A percentile compares a stretch with the other conserved stretches of the same genome.
Conservation (phyloP, 37 sponge, comb jelly and placozoan genomes). For the Beroe forskalii region DNA sequence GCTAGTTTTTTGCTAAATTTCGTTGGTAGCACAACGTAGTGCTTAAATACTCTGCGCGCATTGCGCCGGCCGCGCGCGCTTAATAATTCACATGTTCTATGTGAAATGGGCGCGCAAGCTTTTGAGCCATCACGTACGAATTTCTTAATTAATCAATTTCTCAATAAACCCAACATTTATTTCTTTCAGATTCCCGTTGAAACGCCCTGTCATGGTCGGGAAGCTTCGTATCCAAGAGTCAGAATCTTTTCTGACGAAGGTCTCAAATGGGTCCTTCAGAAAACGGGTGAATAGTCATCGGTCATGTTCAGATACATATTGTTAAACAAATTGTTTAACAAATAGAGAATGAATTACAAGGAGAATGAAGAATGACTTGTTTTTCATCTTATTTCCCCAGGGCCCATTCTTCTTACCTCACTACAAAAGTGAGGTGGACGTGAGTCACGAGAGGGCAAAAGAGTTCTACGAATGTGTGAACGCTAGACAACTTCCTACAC, state of each 20-base stretch:
- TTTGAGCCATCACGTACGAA: too few species aligned
- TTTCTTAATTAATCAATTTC: too few species aligned
- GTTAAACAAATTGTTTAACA: too few species aligned
- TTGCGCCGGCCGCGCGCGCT: too few species aligned
- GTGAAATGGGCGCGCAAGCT: too few species aligned
- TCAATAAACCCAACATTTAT: too few species aligned
- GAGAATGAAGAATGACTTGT: too few species aligned
- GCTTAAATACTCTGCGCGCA: too few species aligned
- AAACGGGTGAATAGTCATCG: constrained; percentile 38
- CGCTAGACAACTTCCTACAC: not conserved
- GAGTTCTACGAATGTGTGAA: constrained; percentile 20
- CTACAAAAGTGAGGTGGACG: constrained; percentile 1
- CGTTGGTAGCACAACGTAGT: constrained; percentile 8
- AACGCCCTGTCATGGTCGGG: constrained; percentile 43
- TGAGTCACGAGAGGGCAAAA: constrained; percentile 1
- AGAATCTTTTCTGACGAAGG: not conserved
- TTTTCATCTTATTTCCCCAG: too few species aligned
- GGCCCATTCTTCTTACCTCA: constrained; percentile 49
- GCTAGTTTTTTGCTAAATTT: constrained; percentile 19
- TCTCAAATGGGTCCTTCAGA: constrained; percentile 26
- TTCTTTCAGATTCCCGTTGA: not conserved
- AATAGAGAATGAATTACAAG: too few species aligned
- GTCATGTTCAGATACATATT: too few species aligned
- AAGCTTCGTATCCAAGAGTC: not conserved
- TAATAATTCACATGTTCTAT: too few species aligned